These are phyloP conservation scores for Parnassius apollo DNA, from an alignment of 2,888 invertebrate genomes.

Conservation along the genomic window DNA sequence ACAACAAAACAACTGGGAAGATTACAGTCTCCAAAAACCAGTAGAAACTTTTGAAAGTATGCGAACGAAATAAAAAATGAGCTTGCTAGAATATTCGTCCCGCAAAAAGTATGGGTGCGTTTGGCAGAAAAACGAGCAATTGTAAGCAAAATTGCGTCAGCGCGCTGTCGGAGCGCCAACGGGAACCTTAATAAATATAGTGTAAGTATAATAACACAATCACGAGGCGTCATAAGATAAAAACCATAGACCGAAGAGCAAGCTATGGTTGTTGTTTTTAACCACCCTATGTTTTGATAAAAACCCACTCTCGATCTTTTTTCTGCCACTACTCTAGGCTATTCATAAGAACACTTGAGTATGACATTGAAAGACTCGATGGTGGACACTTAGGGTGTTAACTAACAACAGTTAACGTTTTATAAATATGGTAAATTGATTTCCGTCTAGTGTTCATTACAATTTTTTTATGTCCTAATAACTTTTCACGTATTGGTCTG, in stretches of 20 bases:
- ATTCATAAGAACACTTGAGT: constrained; percentile 13
- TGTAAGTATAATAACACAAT: no score
- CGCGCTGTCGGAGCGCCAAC: no score
- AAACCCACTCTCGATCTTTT: constrained; percentile 14
- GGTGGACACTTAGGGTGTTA: background rate
- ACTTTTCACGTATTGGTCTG: no score
- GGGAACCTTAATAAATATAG: no score
- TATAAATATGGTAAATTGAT: no score
- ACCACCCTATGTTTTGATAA: no score
- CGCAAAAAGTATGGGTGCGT: constrained; percentile 15
- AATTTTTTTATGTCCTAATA: no score
- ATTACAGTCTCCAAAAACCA: constrained; percentile 14
- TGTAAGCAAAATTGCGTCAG: no score
- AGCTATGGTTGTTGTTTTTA: no score
- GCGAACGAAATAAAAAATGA: constrained; percentile 21
- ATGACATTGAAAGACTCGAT: constrained; percentile 18
- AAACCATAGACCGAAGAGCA: no score
- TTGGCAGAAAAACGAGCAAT: no score
- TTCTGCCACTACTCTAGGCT: constrained; percentile 4
- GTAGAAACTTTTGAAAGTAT: constrained; percentile 20
- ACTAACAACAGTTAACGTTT: constrained; percentile 3
- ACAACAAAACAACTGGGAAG: constrained; percentile 11
- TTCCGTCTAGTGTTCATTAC: no score
- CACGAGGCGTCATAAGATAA: constrained; percentile 1
- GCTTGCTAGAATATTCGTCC: constrained; percentile 10